phyloP scores from a whole-genome alignment of 2,113 vertebrate species.

The Cyprinodon variegatus region DNA sequence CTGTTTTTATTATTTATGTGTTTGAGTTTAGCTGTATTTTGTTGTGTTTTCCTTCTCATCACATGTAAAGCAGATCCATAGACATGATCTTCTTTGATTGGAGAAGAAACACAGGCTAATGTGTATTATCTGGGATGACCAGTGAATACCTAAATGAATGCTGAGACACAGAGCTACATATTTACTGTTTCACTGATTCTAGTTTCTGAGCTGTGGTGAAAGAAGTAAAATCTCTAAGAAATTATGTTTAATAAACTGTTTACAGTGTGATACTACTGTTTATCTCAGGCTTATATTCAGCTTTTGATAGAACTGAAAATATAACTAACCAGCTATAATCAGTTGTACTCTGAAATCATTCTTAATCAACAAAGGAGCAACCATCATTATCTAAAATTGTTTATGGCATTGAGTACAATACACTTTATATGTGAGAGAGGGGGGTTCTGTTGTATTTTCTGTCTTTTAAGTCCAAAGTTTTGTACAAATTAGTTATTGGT shows the following conservation, averaged over 20 bases:
- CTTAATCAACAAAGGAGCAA: conserved; percentile 53
- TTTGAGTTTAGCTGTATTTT: background rate
- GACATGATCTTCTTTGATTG: conserved; percentile 46
- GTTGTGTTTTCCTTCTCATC: conserved; percentile 6
- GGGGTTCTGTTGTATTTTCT: conserved; percentile 66
- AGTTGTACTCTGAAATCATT: conserved; percentile 36
- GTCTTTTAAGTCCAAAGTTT: conserved; percentile 88
- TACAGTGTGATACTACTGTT: conserved; percentile 40
- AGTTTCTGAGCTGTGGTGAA: background rate
- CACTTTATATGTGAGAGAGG: conserved; percentile 63
- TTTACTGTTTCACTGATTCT: conserved; percentile 4
- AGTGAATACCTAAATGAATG: conserved; percentile 52
- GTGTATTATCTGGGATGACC: conserved; percentile 58
- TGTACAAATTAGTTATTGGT: conserved; percentile 84
- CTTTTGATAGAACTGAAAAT: conserved; percentile 31
- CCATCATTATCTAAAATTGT: conserved; percentile 29
- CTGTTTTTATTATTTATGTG: background rate
- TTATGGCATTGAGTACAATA: conserved; percentile 35
- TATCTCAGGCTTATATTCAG: conserved; percentile 56
- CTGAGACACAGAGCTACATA: conserved; percentile 27
- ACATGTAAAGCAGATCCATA: conserved; percentile 11
- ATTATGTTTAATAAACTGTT: conserved; percentile 41
- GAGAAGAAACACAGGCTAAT: conserved; percentile 45
- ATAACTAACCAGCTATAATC: conserved; percentile 41
- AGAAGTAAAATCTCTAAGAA: conserved; percentile 11